phyloP scores from a whole-genome alignment of 2,888 invertebrate genomes.

The Calliscelio sp. region DNA sequence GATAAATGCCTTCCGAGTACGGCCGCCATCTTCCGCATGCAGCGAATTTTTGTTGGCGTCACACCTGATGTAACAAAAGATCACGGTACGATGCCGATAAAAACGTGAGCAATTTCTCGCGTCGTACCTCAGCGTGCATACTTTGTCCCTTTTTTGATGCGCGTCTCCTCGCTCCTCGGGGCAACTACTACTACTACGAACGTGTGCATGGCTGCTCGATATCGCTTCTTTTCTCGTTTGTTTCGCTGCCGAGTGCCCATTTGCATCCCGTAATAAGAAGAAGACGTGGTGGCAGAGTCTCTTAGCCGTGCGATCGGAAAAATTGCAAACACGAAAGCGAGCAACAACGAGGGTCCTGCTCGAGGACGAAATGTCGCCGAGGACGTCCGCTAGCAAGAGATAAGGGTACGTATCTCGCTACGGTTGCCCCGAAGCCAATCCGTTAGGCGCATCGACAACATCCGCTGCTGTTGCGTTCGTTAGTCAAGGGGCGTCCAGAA shows the following conservation, averaged over 20 bases:
- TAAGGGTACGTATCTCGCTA: slow-evolving; percentile 57
- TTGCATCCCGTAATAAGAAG: slow-evolving; percentile 69
- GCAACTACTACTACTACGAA: too few relatives aligned
- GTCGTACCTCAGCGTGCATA: slow-evolving; percentile 39
- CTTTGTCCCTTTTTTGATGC: slow-evolving; percentile 51
- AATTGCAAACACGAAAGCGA: slow-evolving; percentile 65
- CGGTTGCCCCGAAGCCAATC: slow-evolving; percentile 56
- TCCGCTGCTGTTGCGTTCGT: slow-evolving; percentile 70
- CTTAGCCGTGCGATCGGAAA: slow-evolving; percentile 63
- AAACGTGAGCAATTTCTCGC: slow-evolving; percentile 62
- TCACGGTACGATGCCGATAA: slow-evolving; percentile 33
- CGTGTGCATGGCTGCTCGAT: slow-evolving; percentile 38
- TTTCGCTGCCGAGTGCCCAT: slow-evolving; percentile 50
- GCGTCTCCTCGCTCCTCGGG: slow-evolving; percentile 16
- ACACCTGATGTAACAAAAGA: slow-evolving; percentile 38
- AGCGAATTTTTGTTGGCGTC: slow-evolving; percentile 37
- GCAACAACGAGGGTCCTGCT: slow-evolving; percentile 48
- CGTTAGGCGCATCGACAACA: slow-evolving; percentile 69
- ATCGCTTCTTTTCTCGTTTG: slow-evolving; percentile 59
- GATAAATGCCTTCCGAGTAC: slow-evolving; percentile 43
- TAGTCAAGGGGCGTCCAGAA: slow-evolving; percentile 71
- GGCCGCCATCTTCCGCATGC: slow-evolving; percentile 45
- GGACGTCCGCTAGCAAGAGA: slow-evolving; percentile 64
- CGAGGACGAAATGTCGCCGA: slow-evolving; percentile 70
- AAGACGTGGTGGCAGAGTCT: slow-evolving; percentile 59